Evolutionary conservation across 2,113 vertebrate species (phyloP).

Genomic region (Rissa tridactyla): DNA sequence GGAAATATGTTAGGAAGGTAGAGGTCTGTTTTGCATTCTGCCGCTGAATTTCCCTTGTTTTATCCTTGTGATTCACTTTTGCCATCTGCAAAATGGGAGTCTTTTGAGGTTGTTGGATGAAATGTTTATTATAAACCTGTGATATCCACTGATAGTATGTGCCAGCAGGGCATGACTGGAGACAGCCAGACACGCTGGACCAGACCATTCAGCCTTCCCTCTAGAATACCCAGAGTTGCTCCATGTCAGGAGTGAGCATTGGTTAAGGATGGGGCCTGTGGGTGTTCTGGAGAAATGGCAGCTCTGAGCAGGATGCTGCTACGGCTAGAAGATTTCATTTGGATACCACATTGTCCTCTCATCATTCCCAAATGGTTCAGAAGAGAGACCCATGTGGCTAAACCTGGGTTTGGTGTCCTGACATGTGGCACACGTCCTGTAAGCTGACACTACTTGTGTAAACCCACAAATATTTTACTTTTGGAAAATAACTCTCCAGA

Average conservation of each 20-base stretch:
- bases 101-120: background rate
- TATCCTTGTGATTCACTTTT: background rate
- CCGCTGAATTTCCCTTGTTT: background rate
- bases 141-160: background rate
- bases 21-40: background rate
- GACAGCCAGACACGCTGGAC: background rate
- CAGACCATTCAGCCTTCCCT: background rate
- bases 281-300: background rate
- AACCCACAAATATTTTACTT: background rate
- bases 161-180: background rate
- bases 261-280: background rate
- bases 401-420: background rate
- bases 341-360: background rate
- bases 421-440: background rate
- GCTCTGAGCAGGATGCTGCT: background rate
- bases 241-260: background rate
- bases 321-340: background rate
- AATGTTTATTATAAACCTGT: background rate
- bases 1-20: background rate
- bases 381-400: background rate
- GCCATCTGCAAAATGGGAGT: background rate
- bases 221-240: background rate
- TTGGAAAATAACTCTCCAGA: background rate
- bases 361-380: background rate
- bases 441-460: background rate